These are phyloP conservation scores for Fringilla coelebs DNA, from an alignment of 2,797 vertebrate genomes.

Conservation along the genomic window DNA sequence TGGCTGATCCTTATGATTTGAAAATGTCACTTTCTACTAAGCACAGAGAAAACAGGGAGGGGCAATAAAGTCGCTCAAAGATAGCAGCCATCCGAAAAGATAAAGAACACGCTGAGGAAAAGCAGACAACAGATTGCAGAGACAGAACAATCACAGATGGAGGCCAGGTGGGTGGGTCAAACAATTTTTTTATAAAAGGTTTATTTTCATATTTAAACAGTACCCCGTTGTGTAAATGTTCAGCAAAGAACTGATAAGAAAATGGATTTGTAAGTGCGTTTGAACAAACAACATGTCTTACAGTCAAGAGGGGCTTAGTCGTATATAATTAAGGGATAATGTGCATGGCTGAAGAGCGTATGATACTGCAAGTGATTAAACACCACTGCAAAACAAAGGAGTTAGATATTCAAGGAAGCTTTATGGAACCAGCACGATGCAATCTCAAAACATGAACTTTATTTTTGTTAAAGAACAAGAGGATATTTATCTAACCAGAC, in stretches of 20 bases:
- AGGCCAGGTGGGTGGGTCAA: slow-evolving; percentile 80
- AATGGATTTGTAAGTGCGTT: slow-evolving; percentile 58
- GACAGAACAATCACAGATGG: slow-evolving; percentile 76
- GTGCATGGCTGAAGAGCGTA: slow-evolving; percentile 1
- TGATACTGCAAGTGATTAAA: slow-evolving; percentile 34
- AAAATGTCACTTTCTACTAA: slow-evolving; percentile 75
- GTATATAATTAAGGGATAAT: slow-evolving; percentile 54
- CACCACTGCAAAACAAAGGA: neutral
- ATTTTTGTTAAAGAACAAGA: neutral
- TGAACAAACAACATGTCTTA: slow-evolving; percentile 66
- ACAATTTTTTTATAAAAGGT: slow-evolving; percentile 60
- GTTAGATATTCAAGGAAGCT: neutral
- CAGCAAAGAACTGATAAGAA: slow-evolving; percentile 63
- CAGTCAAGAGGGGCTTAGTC: slow-evolving; percentile 12
- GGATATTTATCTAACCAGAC: neutral
- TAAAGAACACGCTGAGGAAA: slow-evolving; percentile 78
- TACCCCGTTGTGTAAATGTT: slow-evolving; percentile 64
- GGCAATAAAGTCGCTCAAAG: slow-evolving; percentile 65
- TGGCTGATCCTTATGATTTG: slow-evolving; percentile 72
- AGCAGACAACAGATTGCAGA: slow-evolving; percentile 75
- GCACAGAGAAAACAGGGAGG: slow-evolving; percentile 51
- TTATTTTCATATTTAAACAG: slow-evolving; percentile 80
- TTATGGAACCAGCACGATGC: neutral
- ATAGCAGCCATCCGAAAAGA: slow-evolving; percentile 80
- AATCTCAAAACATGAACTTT: neutral